Base-by-base conservation (phyloP, 2,888 invertebrate genomes). In the Sipha maydis region DNA sequence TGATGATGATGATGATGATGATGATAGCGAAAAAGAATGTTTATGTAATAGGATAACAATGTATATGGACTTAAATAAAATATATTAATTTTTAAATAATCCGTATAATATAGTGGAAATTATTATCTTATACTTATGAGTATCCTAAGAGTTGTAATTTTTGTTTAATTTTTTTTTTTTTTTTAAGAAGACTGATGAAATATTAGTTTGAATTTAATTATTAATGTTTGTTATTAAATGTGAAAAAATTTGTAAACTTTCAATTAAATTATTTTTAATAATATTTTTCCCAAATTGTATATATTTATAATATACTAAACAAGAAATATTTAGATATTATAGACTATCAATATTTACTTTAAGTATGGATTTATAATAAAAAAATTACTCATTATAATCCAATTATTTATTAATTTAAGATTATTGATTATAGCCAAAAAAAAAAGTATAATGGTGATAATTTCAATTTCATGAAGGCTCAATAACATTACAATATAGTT, bases 1-100 rank as follows among this genome's bases (percentile, higher is more conserved):
- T 75, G 56, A 84, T 38, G 61, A 61, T 25, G 56, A 75, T 38
- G 75, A 83, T 56, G 75, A 83, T 17, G 31, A 71, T 7, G 73
- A 76, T 3, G 1, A 31, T 41, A 28, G 21, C 11, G 84, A 76
- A 25, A 56, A 75, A 61, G 85, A 85, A 78, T 67, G 17, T 0
- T 34, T 85, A 34, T 85, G 85, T n/a, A 85, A 85, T 78, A 78
- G 69, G 0, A 85, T 85, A 19, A 78, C 85, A 78, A 85, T 69
- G 85, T 85, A 85, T 85, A 78, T 85, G 69, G 61, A 69, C 54
- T 31, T 78, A 5, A 31, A 54, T 76, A 69, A 31, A 69, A 21
- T 71, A 54, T 19, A 71, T 61, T 31, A n/a, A 25, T 38, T 67
- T 38, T 5, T 79, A 56, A 83, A 56, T 17, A 31, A 71, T 31